These are phyloP conservation scores for Scrobipalpa atriplicella DNA, from an alignment of 2,888 invertebrate genomes.

Conservation along the genomic window DNA sequence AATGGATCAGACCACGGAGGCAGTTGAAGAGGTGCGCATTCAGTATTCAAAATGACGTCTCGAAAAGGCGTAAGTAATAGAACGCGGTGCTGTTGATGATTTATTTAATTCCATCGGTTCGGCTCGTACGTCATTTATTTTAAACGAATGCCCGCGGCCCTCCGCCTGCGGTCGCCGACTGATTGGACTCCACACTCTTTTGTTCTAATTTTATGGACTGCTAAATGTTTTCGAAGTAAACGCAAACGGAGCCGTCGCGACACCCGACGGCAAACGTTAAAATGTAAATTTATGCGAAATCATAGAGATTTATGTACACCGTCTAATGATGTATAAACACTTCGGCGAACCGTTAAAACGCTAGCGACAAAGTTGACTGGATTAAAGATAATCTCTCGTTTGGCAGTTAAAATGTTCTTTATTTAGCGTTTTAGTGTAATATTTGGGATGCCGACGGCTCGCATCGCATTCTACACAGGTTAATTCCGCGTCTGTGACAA, in stretches of 20 bases:
- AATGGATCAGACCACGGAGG: too few relatives aligned
- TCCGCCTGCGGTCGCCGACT: conserved; percentile 44
- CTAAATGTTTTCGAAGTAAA: conserved; percentile 53
- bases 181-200: conserved; percentile 45
- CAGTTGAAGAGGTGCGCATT: neutral
- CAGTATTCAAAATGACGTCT: conserved; percentile 16
- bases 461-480: conserved; percentile 25
- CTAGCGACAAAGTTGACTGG: conserved; percentile 47
- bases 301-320: conserved; percentile 61
- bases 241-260: conserved; percentile 33
- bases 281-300: conserved; percentile 72
- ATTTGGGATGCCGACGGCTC: conserved; percentile 24
- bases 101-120: conserved; percentile 37
- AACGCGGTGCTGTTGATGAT: conserved; percentile 17
- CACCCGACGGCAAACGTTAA: conserved; percentile 56
- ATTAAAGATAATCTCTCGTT: conserved; percentile 42
- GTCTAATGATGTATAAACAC: conserved; percentile 58
- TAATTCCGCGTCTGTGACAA: conserved; percentile 26
- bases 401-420: conserved; percentile 33
- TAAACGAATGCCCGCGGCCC: conserved; percentile 38
- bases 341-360: conserved; percentile 49
- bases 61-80: conserved; percentile 20
- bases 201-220: conserved; percentile 67
- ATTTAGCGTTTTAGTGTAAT: conserved; percentile 27
- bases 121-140: conserved; percentile 40